phyloP scores from a whole-genome alignment of 2,888 invertebrate genomes.

The Cheilosia soror region DNA sequence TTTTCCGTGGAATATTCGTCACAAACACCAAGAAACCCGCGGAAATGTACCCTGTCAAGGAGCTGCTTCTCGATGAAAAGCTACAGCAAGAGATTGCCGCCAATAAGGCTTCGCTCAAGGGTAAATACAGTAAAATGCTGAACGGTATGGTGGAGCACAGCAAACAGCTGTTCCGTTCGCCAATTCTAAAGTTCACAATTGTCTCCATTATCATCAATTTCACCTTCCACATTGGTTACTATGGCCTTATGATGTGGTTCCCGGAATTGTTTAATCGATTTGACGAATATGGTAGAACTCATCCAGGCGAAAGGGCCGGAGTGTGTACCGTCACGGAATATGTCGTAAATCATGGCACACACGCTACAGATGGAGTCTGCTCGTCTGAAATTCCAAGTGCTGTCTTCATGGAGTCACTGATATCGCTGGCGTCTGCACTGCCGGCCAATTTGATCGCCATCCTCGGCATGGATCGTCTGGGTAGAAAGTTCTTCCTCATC shows the following conservation, averaged over 20 bases:
- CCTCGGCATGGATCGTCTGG: slow-evolving; percentile 93
- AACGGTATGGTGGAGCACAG: slow-evolving; percentile 92
- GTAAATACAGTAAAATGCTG: slow-evolving; percentile 90
- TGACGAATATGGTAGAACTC: slow-evolving; percentile 89
- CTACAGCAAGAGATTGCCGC: slow-evolving; percentile 81
- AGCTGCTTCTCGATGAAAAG: slow-evolving; percentile 87
- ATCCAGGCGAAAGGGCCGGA: slow-evolving; percentile 87
- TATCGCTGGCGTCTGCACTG: slow-evolving; percentile 93
- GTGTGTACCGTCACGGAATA: slow-evolving; percentile 91
- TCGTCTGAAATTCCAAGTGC: slow-evolving; percentile 89
- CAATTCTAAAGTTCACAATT: slow-evolving; percentile 92
- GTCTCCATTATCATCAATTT: slow-evolving; percentile 96
- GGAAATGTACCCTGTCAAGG: slow-evolving; percentile 91
- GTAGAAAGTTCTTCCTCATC: slow-evolving; percentile 89
- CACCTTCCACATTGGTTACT: slow-evolving; percentile 97
- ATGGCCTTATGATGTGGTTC: slow-evolving; percentile 98
- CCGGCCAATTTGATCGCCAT: slow-evolving; percentile 93
- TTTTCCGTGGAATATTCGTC: slow-evolving; percentile 91
- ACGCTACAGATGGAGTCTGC: slow-evolving; percentile 86
- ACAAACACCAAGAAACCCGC: slow-evolving; percentile 89
- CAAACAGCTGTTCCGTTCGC: slow-evolving; percentile 91
- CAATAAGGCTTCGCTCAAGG: slow-evolving; percentile 85
- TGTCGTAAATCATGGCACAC: slow-evolving; percentile 88
- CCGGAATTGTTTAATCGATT: slow-evolving; percentile 96
- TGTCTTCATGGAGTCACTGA: slow-evolving; percentile 93